Evolutionary conservation across 2,113 vertebrate genomes (phyloP), one percentile per base, ranked within the genome.

Genomic region (Equus przewalskii): DNA sequence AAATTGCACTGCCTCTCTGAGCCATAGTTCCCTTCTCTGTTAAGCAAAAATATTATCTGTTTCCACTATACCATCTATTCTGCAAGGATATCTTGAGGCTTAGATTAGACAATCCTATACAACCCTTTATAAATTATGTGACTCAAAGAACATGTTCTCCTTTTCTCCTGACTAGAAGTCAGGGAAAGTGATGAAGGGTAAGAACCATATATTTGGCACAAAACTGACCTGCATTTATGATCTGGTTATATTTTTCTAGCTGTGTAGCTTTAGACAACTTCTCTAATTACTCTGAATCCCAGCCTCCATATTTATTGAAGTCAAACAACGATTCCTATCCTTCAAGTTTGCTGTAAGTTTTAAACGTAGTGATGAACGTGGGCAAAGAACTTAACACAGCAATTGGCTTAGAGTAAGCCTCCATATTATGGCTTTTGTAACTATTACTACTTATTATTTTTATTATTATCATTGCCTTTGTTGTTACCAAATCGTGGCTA

Each of bases 271-370:
- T 81, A 12, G 30, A 69, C 15, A 76, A 64, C 13, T 84, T 93
- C 18, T 76, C 80, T 87, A 65, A 92, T 65, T 44, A 76, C 22
- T 73, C 26, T 82, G 41, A 85, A 33, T 41, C 30, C 36, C 16
- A 16, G 83, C 9, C 95, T 95, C 44, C 65, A 76, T 72, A 62
- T 41, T 73, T 83, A 93, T 36, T 92, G 13, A 89, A 89, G 12
- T 6, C 83, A 18, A 87, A n/a, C 21, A 62, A 92, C 7, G 54
- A 62, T 24, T 85, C 24, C 86, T 85, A 76, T 18, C 41, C 92
- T 95, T 85, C 7, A 78, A 89, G 10, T 7, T 14, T 72, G 51
- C 21, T 89, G 1, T 58, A 85, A 85, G 73, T 15, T 56, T 86
- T 86, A 89, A 93, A 72, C 13, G 0, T 12, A 78, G 36, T 2